phyloP scores from a whole-genome alignment of 2,797 vertebrate genomes.

The Catostomus latipinnis region DNA sequence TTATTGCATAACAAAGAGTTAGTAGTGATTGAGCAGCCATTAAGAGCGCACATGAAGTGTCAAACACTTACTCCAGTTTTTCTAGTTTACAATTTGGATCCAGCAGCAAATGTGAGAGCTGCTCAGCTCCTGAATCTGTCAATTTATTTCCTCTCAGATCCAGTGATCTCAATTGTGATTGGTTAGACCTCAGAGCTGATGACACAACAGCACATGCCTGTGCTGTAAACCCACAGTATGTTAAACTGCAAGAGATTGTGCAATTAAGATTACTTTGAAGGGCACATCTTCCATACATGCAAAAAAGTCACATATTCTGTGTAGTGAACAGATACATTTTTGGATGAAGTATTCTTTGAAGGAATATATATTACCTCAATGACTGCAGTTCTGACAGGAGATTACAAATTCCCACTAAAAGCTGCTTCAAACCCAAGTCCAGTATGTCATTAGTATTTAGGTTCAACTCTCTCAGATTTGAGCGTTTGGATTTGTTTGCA shows the following conservation, averaged over 20 bases:
- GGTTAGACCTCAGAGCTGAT: background rate
- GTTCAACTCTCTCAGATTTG: constrained; percentile 9
- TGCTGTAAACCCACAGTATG: constrained; percentile 18
- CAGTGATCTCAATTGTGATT: constrained; percentile 10
- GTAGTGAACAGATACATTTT: background rate
- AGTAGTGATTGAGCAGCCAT: background rate
- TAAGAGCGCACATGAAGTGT: background rate
- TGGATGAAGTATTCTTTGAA: background rate
- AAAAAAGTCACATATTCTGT: background rate
- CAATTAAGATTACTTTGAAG: background rate
- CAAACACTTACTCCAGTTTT: constrained; percentile 21
- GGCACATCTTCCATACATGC: background rate
- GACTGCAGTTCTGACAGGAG: constrained; percentile 17
- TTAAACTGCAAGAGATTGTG: background rate
- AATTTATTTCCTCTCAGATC: constrained; percentile 31
- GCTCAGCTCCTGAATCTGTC: background rate
- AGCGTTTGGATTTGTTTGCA: background rate
- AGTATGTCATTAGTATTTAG: constrained; percentile 8
- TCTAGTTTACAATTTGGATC: background rate
- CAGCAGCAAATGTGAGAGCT: background rate
- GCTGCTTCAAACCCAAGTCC: constrained; percentile 14
- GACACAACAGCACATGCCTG: constrained; percentile 2
- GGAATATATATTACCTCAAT: constrained; percentile 10
- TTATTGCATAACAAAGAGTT: background rate
- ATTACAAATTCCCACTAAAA: background rate